Evolutionary conservation across 2,888 invertebrate species (phyloP).

Genomic region (Phragmatobia fuliginosa): DNA sequence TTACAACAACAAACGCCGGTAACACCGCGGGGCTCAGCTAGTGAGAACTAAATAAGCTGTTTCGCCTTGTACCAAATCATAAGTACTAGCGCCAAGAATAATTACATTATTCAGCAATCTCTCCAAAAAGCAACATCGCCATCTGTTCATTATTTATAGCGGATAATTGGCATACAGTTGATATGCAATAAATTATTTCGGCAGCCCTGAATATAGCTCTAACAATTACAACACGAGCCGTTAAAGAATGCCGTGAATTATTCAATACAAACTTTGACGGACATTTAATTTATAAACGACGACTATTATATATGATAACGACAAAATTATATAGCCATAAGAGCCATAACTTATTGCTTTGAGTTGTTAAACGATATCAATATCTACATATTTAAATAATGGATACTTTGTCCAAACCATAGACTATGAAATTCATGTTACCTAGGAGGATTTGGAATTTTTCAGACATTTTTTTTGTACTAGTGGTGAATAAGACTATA

Average conservation of each 20-base stretch:
- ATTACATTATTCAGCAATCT: not conserved
- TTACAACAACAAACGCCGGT: too few species aligned
- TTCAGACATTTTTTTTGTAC: too few species aligned
- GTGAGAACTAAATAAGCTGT: not conserved
- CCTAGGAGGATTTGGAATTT: too few species aligned
- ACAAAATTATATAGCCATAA: conserved; percentile 14
- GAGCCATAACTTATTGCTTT: not conserved
- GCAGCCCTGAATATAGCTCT: conserved; percentile 31
- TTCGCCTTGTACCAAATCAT: not conserved
- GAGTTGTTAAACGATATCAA: not conserved
- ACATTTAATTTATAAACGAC: conserved; percentile 69
- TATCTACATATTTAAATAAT: not conserved
- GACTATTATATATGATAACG: conserved; percentile 24
- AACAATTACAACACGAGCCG: conserved; percentile 33
- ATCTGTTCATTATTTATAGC: not conserved
- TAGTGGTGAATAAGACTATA: too few species aligned
- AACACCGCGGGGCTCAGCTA: too few species aligned
- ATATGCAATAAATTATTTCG: not conserved
- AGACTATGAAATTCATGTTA: not conserved
- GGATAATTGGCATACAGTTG: not conserved
- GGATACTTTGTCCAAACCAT: not conserved
- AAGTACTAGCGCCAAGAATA: not conserved
- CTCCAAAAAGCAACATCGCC: not conserved
- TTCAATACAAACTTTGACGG: conserved; percentile 71
- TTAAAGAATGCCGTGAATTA: conserved; percentile 63